phyloP scores from a whole-genome alignment of 2,113 vertebrate species.

The Psilopsiagon aymara region DNA sequence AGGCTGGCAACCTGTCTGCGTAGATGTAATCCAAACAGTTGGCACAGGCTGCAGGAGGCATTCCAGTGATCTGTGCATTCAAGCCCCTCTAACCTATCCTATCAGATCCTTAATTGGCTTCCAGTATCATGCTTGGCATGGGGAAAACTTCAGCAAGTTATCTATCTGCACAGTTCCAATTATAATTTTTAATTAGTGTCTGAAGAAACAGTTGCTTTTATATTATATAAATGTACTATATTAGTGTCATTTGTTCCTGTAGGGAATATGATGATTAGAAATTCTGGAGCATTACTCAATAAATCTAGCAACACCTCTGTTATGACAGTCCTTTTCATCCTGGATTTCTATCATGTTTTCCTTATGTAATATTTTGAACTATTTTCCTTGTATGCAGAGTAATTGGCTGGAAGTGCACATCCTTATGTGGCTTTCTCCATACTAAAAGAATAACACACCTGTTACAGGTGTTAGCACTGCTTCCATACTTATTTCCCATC shows the following conservation, averaged over 20 bases:
- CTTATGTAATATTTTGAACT: constrained; percentile 2
- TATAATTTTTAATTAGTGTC: not conserved
- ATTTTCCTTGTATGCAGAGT: not conserved
- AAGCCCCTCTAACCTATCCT: not conserved
- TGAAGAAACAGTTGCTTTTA: constrained; percentile 23
- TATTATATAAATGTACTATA: not conserved
- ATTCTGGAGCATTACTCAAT: not conserved
- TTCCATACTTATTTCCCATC: not conserved
- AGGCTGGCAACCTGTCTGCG: constrained; percentile 45
- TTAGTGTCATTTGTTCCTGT: not conserved
- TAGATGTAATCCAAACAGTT: constrained; percentile 54
- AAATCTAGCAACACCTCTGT: constrained; percentile 36
- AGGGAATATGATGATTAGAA: not conserved
- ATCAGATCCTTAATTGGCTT: constrained; percentile 6
- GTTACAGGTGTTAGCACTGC: not conserved
- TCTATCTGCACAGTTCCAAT: not conserved
- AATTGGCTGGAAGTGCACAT: not conserved
- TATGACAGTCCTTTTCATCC: not conserved
- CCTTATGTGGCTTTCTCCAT: not conserved
- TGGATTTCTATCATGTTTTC: not conserved
- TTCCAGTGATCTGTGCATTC: constrained; percentile 46
- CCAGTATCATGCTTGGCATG: not conserved
- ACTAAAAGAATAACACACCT: not conserved
- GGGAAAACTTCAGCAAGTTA: not conserved
- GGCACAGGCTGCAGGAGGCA: not conserved